Base-by-base conservation (phyloP, 1,140 invertebrate genomes). In the Oedothorax gibbosus region DNA sequence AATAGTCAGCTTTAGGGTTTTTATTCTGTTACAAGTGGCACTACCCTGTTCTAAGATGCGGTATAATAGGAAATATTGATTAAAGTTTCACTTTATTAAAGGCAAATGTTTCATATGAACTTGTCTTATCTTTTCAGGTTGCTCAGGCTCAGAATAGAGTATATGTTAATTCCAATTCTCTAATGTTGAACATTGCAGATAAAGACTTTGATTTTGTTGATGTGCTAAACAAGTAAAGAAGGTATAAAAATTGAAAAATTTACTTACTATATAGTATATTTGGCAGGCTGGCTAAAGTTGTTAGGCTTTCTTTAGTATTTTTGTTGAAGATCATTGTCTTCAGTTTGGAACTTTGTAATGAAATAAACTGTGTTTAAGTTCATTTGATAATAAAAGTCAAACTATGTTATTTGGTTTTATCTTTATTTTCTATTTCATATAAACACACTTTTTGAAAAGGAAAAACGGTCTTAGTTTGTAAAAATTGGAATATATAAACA, bases 121-220 rank as follows among this genome's bases (percentile, higher is more conserved):
- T 35, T 60, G 57, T 60, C 57, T 60, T 60, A 12, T 60, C 57
- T 14, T n/a, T 60, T 12, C 12, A 60, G 57, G 57, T 14, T 60
- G 57, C 57, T 14, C 57, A 60, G 57, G 57, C 97, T 54, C 96
- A 97, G 90, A 99, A 99, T 90, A 93, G 95, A 90, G 96, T 99
- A 6, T 99, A 97, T 91, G 92, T 99, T 68, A 96, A 94, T 89
- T 95, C 97, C 66, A 95, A 95, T 88, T 95, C 94, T 88, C 92
- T 99, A 81, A 99, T 99, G 98, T 92, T 99, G 89, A 99, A 99
- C 90, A 95, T 99, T 88, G 96, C 95, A 89, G 97, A 99, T 90
- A 94, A 95, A 71, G 93, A 94, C 86, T 99, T 99, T 90, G 97
- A 99, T 84, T 87, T 89, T 9, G 87, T 73, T n/a, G 68, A 69